phyloP scores from a whole-genome alignment of 2,888 invertebrate genomes.

The Scaptomyza reducta region DNA sequence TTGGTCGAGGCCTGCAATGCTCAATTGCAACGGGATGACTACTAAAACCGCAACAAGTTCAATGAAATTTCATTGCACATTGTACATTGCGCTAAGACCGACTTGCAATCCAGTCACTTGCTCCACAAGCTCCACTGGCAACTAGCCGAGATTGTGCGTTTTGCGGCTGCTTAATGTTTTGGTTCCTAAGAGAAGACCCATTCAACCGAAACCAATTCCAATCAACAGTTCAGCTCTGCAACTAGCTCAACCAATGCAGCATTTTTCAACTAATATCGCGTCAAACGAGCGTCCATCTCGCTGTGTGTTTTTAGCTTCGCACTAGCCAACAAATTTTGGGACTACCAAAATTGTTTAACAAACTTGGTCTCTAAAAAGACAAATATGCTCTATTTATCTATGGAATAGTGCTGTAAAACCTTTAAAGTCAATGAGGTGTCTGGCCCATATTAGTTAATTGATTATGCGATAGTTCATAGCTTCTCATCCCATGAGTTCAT shows the following conservation, averaged over 20 bases:
- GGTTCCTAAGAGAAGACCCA: slow-evolving; percentile 24
- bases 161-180: slow-evolving; percentile 63
- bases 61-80: slow-evolving; percentile 37
- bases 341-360: no score
- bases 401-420: background rate
- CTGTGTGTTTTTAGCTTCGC: slow-evolving; percentile 13
- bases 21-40: slow-evolving; percentile 33
- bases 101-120: slow-evolving; percentile 4
- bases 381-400: background rate
- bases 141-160: slow-evolving; percentile 49
- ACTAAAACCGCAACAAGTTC: slow-evolving; percentile 36
- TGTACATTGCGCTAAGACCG: slow-evolving; percentile 1
- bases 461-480: no score
- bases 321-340: slow-evolving; percentile 29
- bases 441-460: no score
- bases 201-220: slow-evolving; percentile 17
- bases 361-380: background rate
- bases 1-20: slow-evolving; percentile 48
- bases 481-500: no score
- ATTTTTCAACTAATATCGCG: slow-evolving; percentile 62
- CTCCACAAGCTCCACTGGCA: background rate
- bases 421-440: background rate
- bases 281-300: slow-evolving; percentile 1
- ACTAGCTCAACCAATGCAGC: slow-evolving; percentile 34
- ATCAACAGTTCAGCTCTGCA: slow-evolving; percentile 12